Conservation (phyloP, 2,888 invertebrate genomes). For the Aleiodes leptofemur region DNA sequence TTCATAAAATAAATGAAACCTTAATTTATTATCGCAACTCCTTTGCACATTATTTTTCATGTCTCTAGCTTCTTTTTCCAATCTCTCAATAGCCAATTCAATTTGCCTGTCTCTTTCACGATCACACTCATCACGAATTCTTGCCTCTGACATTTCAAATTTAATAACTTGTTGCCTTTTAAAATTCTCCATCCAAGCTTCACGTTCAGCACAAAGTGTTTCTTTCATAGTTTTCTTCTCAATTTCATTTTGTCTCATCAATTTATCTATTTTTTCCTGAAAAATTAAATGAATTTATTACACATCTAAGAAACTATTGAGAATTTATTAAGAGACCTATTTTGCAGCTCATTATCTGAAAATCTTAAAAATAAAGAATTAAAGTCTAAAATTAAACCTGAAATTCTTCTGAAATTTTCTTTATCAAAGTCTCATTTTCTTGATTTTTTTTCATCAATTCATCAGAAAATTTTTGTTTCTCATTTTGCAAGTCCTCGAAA, state of each 20-base stretch:
- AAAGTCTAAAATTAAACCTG: slow-evolving; percentile 54
- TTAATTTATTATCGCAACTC: slow-evolving; percentile 77
- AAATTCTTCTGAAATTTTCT: slow-evolving; percentile 58
- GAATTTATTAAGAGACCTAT: neutral
- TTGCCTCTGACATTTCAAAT: slow-evolving; percentile 82
- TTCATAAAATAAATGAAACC: slow-evolving; percentile 57
- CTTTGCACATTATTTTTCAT: slow-evolving; percentile 78
- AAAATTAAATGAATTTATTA: slow-evolving; percentile 18
- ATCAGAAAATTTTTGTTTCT: slow-evolving; percentile 60
- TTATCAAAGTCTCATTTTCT: slow-evolving; percentile 61
- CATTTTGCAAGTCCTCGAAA: slow-evolving; percentile 62
- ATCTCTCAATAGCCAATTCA: slow-evolving; percentile 83
- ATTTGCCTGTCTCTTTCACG: slow-evolving; percentile 88
- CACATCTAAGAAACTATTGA: neutral
- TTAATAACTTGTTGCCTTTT: slow-evolving; percentile 80
- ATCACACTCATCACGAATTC: slow-evolving; percentile 83
- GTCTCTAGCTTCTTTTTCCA: slow-evolving; percentile 82
- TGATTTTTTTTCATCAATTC: slow-evolving; percentile 61
- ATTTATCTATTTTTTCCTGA: slow-evolving; percentile 63
- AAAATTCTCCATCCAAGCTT: slow-evolving; percentile 80
- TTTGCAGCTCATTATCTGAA: neutral
- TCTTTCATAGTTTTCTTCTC: slow-evolving; percentile 79
- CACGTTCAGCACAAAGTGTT: slow-evolving; percentile 80
- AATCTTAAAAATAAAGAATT: neutral
- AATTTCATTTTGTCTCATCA: slow-evolving; percentile 70